Percentiles rank a stretch among this genome's conserved stretches.
Conservation (phyloP, 1,140 invertebrate genomes). For the Eriosoma lanigerum region DNA sequence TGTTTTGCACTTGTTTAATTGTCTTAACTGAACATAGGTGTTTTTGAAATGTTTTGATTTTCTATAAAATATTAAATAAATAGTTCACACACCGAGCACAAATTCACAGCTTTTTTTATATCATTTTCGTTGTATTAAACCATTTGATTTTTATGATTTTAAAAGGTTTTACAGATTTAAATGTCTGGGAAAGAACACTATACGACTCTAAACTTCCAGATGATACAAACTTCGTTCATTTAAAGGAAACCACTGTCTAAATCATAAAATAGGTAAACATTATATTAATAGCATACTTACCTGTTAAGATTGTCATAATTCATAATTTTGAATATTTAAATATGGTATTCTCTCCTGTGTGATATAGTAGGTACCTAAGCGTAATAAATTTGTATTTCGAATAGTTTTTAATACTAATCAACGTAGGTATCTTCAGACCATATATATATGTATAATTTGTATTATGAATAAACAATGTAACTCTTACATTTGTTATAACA, state of each 20-base stretch:
- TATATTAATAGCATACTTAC: neutral
- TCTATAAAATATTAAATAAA: neutral
- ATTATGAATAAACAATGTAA: no score
- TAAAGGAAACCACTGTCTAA: constrained; percentile 49
- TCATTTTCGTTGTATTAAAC: constrained; percentile 8
- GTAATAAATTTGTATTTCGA: no score
- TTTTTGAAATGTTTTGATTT: neutral
- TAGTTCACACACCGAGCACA: neutral
- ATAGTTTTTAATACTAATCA: no score
- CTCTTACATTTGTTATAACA: no score
- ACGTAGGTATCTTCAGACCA: no score
- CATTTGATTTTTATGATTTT: constrained; percentile 40
- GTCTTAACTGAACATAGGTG: neutral
- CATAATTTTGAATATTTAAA: no score
- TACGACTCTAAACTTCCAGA: constrained; percentile 3
- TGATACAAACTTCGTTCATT: constrained; percentile 25
- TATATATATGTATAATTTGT: no score
- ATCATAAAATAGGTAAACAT: constrained; percentile 20
- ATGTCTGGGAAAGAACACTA: constrained; percentile 41
- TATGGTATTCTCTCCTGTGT: no score
- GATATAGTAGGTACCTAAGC: no score
- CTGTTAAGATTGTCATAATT: no score
- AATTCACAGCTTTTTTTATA: neutral
- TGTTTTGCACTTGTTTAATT: constrained; percentile 16
- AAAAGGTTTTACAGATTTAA: constrained; percentile 46